Evolutionary conservation across 2,113 vertebrate species (phyloP).

Genomic region (Oreochromis aureus): DNA sequence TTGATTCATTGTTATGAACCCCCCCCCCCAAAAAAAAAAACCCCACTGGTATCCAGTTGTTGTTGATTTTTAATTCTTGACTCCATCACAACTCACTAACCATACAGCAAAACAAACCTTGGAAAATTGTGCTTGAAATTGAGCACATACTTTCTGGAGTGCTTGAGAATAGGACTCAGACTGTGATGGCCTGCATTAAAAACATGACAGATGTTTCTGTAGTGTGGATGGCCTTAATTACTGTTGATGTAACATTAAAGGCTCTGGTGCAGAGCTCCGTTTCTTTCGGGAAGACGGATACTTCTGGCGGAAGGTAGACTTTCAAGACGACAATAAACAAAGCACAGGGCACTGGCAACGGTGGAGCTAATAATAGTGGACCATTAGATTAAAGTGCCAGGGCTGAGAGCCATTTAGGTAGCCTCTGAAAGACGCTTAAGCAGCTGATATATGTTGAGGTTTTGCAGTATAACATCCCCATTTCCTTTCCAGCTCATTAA

Average conservation of each 20-base stretch:
- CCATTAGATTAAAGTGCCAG: neutral
- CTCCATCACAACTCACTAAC: neutral
- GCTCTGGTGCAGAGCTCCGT: neutral
- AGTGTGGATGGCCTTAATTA: conserved; percentile 41
- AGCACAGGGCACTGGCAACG: neutral
- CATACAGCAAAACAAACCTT: neutral
- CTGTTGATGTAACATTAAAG: conserved; percentile 31
- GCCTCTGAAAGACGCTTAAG: neutral
- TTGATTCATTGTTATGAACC: neutral
- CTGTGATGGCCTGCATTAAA: neutral
- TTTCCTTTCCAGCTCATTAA: conserved; percentile 44
- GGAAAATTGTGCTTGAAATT: neutral
- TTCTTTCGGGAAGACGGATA: neutral
- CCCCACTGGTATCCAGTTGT: neutral
- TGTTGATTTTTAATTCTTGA: neutral
- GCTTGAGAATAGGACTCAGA: neutral
- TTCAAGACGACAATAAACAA: neutral
- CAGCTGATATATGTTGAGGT: conserved; percentile 19
- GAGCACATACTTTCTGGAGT: neutral
- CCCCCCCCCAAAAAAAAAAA: no score
- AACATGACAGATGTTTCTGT: conserved; percentile 35
- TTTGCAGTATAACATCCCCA: neutral
- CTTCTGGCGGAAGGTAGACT: neutral
- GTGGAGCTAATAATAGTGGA: conserved; percentile 6
- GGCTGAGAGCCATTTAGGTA: conserved; percentile 4